Base-by-base conservation (phyloP, 2,797 vertebrate species). In the Acanthopagrus latus region DNA sequence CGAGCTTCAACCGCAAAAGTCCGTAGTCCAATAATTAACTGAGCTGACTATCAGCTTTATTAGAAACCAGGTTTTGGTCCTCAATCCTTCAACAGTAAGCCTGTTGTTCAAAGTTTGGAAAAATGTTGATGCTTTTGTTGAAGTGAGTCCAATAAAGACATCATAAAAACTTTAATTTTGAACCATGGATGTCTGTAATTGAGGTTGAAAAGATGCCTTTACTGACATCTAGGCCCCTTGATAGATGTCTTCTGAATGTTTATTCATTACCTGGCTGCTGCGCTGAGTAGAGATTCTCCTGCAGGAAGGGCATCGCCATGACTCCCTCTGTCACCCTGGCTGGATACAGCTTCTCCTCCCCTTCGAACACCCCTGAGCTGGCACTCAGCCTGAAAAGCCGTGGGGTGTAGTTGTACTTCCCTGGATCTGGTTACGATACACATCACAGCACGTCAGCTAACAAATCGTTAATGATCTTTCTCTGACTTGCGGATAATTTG, bases 231-330 rank as follows among this genome's bases (percentile, higher is more conserved):
- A 38, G 38, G 16, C 44, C 38, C 38, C 38, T 38, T 7, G 38
- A 38, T 38, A 38, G 38, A 9, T 38, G 38, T 38, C 38, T 38
- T 38, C 2, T 38, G 9, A 38, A 10, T 38, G 38, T 38, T 10
- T 54, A 29, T 46, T 67, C 67, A 59, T 58, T 90, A 96, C 96
- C 95, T 89, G 96, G 96, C 76, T 96, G 95, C 17, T 93, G 92
- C 2, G 87, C 80, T 0, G 92, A 93, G 85, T 96, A 96, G 13
- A 96, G 94, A 82, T 94, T 94, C 60, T 96, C 95, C 89, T 96
- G 96, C 48, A 95, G 91, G 78, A 96, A 96, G 2, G 96, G 96
- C 95, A 95, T 95, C 0, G 95, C 94, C 92, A 94, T 94, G 68
- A 95, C 89, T 4, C 86, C 89, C 78, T 93, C 94, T 0, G 73